phyloP scores from a whole-genome alignment of 1,140 invertebrate species.

The Drosophila pachea region DNA sequence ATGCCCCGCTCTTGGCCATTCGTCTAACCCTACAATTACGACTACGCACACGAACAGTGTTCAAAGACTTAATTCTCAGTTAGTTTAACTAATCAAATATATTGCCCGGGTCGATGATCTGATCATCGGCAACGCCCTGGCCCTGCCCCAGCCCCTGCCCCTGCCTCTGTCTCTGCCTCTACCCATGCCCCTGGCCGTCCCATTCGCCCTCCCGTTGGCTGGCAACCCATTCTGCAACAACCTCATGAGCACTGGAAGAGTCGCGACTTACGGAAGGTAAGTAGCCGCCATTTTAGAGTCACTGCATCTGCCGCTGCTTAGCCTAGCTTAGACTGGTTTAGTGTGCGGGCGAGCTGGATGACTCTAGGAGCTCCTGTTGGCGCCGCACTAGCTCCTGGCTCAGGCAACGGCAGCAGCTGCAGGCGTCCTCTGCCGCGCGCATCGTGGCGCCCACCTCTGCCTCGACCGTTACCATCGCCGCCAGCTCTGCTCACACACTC shows the following conservation, averaged over 20 bases:
- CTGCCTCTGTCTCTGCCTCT: too few species aligned
- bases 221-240: constrained; percentile 22
- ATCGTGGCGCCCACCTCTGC: constrained; percentile 34
- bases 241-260: constrained; percentile 37
- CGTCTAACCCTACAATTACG: constrained; percentile 28
- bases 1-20: constrained; percentile 4
- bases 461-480: constrained; percentile 61
- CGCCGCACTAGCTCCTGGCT: constrained; percentile 67
- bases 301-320: not conserved
- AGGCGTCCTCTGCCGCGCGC: constrained; percentile 31
- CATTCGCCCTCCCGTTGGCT: not conserved
- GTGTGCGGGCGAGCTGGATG: constrained; percentile 36
- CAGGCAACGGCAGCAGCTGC: constrained; percentile 72
- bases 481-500: constrained; percentile 70
- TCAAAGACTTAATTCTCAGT: constrained; percentile 72
- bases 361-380: constrained; percentile 62
- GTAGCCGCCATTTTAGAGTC: not conserved
- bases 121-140: constrained; percentile 41
- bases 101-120: constrained; percentile 53
- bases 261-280: not conserved
- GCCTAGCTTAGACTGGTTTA: constrained; percentile 3
- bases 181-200: not conserved
- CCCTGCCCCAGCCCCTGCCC: not conserved
- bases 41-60: constrained; percentile 69
- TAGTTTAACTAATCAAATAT: constrained; percentile 61